Base-by-base conservation (phyloP, 2,888 invertebrate species). In the Piscicola geometra region DNA sequence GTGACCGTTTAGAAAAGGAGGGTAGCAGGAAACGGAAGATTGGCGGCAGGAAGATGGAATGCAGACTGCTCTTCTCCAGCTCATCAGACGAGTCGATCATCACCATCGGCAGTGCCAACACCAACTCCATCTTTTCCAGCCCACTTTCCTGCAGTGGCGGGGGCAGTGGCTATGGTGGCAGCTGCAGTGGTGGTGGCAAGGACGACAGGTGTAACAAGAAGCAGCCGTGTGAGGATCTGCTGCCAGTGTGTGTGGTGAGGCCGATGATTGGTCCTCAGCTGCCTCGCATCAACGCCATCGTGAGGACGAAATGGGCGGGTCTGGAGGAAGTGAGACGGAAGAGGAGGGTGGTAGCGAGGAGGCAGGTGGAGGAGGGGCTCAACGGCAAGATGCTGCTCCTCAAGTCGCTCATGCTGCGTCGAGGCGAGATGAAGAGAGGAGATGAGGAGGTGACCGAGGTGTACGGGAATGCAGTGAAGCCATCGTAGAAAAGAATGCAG, bases 81-180 rank as follows among this genome's bases (percentile, higher is more conserved):
- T 56, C 60, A 25, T 56, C 60, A 56, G 60, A 56, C 60, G 60
- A 56, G n/a, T 56, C 60, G 60, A 56, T 56, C 5, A 21, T 56
- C 12, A 56, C n/a, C 60, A 56, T 56, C n/a, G 60, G n/a, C 5
- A 56, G 60, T 56, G 15, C 60, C 9, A 56, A 56, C n/a, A 21
- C 5, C 25, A 9, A 56, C 25, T 56, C 60, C 12, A 56, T 56
- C 5, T 56, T 56, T 56, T 56, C 60, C 12, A 56, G 60, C n/a
- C 60, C 60, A 5, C 21, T 56, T 21, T 56, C 60, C 12, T 25
- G 60, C 25, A 25, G 60, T 5, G 25, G n/a, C 5, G 60, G 60
- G 3, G n/a, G 60, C n/a, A 56, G 21, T 25, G 21, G 21, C 5
- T 25, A 21, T 25, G 60, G 60, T 25, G 25, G n/a, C 21, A 25